Conservation (phyloP, 1,140 invertebrate species). For the Fragariocoptes setiger region DNA sequence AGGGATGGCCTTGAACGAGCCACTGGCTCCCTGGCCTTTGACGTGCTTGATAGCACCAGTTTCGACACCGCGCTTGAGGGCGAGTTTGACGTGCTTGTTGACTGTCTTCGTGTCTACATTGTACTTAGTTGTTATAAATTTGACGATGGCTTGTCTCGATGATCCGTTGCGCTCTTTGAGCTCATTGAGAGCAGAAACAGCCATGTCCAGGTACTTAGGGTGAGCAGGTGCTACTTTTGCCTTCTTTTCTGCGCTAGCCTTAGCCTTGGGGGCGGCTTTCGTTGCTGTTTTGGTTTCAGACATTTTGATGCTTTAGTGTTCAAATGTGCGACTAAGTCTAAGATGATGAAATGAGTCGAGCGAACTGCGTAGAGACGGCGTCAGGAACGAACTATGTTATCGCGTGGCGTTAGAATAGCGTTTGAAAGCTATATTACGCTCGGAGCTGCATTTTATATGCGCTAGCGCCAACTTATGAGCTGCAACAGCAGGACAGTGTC, state of each 20-base stretch:
- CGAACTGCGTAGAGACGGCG: too few species aligned
- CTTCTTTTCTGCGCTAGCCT: conserved; percentile 1
- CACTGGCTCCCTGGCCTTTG: conserved; percentile 13
- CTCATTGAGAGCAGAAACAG: conserved; percentile 11
- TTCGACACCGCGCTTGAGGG: conserved; percentile 12
- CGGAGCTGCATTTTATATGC: too few species aligned
- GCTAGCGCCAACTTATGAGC: too few species aligned
- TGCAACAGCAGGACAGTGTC: too few species aligned
- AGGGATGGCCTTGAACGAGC: conserved; percentile 13
- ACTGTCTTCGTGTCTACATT: conserved; percentile 12
- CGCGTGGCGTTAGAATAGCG: too few species aligned
- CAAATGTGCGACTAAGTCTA: too few species aligned
- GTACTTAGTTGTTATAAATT: conserved; percentile 14
- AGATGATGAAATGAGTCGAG: too few species aligned
- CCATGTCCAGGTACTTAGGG: conserved; percentile 14
- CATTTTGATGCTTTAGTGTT: too few species aligned
- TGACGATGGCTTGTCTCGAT: conserved; percentile 14
- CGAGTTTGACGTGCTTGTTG: conserved; percentile 11
- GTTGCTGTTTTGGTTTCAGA: not conserved
- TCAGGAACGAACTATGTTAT: too few species aligned
- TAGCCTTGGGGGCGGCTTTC: not conserved
- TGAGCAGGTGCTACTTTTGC: conserved; percentile 24
- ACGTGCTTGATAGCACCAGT: conserved; percentile 12
- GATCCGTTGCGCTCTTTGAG: conserved; percentile 15
- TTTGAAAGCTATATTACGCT: too few species aligned